Conservation (phyloP, 2,113 vertebrate genomes). For the Hydrochoerus hydrochaeris region DNA sequence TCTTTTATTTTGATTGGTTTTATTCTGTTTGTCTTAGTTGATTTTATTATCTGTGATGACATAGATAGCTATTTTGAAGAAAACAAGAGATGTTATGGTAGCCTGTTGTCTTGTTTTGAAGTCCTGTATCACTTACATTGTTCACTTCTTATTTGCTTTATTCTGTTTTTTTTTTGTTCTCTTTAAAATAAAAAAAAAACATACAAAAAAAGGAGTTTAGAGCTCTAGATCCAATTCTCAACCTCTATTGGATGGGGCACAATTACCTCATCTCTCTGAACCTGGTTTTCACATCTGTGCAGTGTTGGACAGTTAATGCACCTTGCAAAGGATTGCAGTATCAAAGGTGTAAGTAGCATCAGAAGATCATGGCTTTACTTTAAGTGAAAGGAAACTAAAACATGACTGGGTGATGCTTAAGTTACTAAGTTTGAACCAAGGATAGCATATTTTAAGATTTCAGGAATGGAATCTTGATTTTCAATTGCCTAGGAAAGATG, state of each 20-base stretch:
- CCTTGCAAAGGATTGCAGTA: not conserved
- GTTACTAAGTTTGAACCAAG: not conserved
- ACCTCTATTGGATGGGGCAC: not conserved
- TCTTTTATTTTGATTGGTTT: no score
- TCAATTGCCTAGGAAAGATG: no score
- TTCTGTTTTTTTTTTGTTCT: no score
- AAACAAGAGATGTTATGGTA: no score
- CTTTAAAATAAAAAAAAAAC: no score
- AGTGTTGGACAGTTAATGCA: not conserved
- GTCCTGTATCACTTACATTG: no score
- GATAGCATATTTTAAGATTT: not conserved
- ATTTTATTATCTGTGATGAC: no score
- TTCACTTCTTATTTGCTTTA: no score
- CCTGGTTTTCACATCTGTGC: not conserved
- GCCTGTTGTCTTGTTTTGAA: no score
- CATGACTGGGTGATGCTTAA: not conserved
- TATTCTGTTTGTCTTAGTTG: no score
- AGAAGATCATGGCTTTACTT: not conserved
- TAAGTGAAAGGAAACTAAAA: not conserved
- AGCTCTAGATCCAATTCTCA: rapidly evolving
- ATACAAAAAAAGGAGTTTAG: no score
- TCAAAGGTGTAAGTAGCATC: not conserved
- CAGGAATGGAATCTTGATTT: not conserved
- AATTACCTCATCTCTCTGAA: not conserved
- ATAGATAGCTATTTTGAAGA: no score